These are phyloP conservation scores for Pseudoips prasinana DNA, from an alignment of 2,888 invertebrate genomes.

Conservation along the genomic window DNA sequence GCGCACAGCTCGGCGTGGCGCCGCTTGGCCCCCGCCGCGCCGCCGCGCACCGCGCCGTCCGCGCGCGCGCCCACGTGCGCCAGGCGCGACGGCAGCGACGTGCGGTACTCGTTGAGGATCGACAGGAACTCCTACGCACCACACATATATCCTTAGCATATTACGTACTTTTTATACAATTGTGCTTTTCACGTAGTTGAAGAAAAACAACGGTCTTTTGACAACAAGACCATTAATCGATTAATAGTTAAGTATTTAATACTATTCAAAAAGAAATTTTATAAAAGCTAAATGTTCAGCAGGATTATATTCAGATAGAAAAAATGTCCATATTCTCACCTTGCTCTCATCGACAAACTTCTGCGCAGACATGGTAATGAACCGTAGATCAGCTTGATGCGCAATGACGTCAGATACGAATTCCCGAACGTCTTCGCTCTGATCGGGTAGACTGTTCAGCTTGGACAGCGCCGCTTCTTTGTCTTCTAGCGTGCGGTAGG, in stretches of 20 bases:
- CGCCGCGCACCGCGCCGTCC: conserved; percentile 88
- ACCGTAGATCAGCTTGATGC: conserved; percentile 96
- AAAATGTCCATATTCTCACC: conserved; percentile 53
- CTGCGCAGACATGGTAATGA: conserved; percentile 97
- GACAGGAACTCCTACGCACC: conserved; percentile 88
- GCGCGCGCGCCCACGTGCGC: conserved; percentile 88
- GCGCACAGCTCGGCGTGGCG: conserved; percentile 91
- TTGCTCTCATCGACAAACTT: conserved; percentile 98
- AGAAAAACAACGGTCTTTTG: too few relatives aligned
- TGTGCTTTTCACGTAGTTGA: too few relatives aligned
- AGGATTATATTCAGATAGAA: too few relatives aligned
- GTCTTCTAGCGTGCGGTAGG: conserved; percentile 90
- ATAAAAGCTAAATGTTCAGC: too few relatives aligned
- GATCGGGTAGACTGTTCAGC: conserved; percentile 85
- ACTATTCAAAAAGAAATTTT: too few relatives aligned
- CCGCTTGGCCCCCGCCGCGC: conserved; percentile 89
- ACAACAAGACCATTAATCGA: too few relatives aligned
- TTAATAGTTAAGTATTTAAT: too few relatives aligned
- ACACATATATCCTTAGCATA: too few relatives aligned
- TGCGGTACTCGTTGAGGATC: conserved; percentile 93
- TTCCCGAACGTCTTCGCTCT: conserved; percentile 91
- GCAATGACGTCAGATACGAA: conserved; percentile 97
- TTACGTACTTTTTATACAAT: too few relatives aligned
- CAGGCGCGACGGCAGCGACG: conserved; percentile 90
- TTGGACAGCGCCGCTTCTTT: conserved; percentile 92